phyloP scores from a whole-genome alignment of 2,888 invertebrate genomes.

The Drosophila histrio region DNA sequence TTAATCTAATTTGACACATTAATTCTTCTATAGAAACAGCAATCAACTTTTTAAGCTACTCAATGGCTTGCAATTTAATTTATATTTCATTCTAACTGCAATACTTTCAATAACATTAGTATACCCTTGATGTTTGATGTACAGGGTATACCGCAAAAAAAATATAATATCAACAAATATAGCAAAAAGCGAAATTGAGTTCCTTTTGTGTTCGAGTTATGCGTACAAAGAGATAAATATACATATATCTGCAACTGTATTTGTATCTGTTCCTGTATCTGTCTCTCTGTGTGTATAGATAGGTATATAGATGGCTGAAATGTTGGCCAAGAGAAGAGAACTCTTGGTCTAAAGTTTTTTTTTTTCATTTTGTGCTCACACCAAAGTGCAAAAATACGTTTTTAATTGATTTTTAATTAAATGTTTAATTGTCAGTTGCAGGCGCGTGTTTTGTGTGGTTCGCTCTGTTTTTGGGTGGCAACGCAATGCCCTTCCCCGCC shows the following conservation, averaged over 20 bases:
- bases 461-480: conserved; percentile 2
- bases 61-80: too few relatives aligned
- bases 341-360: background rate
- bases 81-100: background rate
- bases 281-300: background rate
- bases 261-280: background rate
- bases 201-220: conserved; percentile 10
- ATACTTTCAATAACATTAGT: too few relatives aligned
- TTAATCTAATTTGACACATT: too few relatives aligned
- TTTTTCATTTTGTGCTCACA: conserved; percentile 6
- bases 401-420: conserved; percentile 76
- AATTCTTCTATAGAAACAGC: too few relatives aligned
- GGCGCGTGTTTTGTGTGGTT: conserved; percentile 37
- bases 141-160: background rate
- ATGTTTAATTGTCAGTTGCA: conserved; percentile 76
- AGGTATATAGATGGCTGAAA: background rate
- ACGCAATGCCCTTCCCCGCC: background rate
- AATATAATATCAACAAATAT: background rate
- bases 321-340: background rate
- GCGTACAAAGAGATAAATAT: conserved; percentile 9
- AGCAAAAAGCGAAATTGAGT: conserved; percentile 8
- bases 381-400: conserved; percentile 60
- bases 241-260: background rate
- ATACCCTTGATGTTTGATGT: background rate
- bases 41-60: too few relatives aligned